A percentile compares a stretch with the other conserved stretches of the same genome.
Conservation (phyloP, 2,113 vertebrate genomes). For the Rostratula benghalensis region DNA sequence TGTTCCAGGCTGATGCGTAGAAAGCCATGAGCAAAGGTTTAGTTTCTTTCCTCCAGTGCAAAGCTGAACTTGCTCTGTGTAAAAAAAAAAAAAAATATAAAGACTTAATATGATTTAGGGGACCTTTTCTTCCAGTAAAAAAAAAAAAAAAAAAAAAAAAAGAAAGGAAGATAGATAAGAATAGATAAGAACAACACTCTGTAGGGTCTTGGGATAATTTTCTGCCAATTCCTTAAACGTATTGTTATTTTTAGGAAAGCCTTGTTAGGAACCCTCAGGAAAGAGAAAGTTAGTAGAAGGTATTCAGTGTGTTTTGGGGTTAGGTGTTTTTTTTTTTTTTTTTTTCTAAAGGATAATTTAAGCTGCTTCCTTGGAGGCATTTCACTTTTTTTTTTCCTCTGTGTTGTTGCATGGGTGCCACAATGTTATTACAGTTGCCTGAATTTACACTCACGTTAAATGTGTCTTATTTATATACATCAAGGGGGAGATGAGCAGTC, state of each 20-base stretch:
- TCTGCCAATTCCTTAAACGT: neutral
- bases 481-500: constrained; percentile 28
- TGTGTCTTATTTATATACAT: constrained; percentile 12
- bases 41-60: neutral
- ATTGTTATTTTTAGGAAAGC: neutral
- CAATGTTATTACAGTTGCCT: neutral
- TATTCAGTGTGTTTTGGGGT: neutral
- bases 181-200: neutral
- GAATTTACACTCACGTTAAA: neutral
- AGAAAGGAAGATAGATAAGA: too few relatives aligned
- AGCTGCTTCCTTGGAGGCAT: neutral
- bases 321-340: neutral
- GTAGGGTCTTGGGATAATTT: neutral
- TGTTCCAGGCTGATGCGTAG: neutral
- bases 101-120: neutral
- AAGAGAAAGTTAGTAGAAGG: neutral
- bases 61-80: neutral
- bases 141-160: too few relatives aligned
- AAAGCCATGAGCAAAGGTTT: neutral
- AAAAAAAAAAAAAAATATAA: neutral
- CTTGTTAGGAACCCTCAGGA: neutral
- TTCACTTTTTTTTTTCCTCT: neutral
- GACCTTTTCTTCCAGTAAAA: neutral
- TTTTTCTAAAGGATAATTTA: neutral
- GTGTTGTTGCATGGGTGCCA: neutral